phyloP scores from a whole-genome alignment of 2,888 invertebrate genomes.

The Cremastobaeus sp. region DNA sequence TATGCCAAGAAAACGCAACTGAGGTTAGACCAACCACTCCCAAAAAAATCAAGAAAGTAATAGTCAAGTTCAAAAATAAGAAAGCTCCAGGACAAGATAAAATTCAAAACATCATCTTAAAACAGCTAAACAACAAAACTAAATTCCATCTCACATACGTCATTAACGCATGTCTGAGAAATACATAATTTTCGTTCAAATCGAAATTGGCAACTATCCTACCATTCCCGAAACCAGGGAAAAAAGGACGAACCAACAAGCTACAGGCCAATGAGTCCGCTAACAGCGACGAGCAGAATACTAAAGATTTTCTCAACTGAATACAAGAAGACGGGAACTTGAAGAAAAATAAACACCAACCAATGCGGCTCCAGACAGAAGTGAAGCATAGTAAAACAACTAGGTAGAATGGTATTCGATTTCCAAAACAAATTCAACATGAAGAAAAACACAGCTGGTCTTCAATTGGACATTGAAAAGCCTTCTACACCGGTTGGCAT shows the following conservation, averaged over 20 bases:
- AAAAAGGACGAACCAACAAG: not conserved
- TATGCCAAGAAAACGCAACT: too few species aligned
- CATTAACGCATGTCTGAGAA: not conserved
- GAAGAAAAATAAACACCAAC: too few species aligned
- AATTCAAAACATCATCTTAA: not conserved
- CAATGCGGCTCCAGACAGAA: too few species aligned
- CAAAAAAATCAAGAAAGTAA: not conserved
- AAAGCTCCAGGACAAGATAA: not conserved
- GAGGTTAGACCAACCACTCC: too few species aligned
- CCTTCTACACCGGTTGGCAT: too few species aligned
- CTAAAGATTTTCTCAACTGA: not conserved
- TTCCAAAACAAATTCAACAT: too few species aligned
- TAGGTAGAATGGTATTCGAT: too few species aligned
- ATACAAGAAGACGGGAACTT: not conserved
- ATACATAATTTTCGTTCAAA: not conserved
- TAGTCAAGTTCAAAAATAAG: not conserved
- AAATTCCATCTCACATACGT: not conserved
- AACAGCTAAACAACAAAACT: not conserved
- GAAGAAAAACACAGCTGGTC: too few species aligned
- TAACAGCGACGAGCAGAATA: not conserved
- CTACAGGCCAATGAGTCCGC: constrained; percentile 4
- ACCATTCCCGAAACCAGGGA: not conserved
- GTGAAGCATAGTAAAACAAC: too few species aligned
- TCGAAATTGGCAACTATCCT: not conserved
- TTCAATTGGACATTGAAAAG: too few species aligned